A percentile compares a stretch with the other conserved stretches of the same genome.
These are phyloP conservation scores for Lycodopsis pacificus DNA, from an alignment of 2,797 vertebrate species.

Conservation along the genomic window DNA sequence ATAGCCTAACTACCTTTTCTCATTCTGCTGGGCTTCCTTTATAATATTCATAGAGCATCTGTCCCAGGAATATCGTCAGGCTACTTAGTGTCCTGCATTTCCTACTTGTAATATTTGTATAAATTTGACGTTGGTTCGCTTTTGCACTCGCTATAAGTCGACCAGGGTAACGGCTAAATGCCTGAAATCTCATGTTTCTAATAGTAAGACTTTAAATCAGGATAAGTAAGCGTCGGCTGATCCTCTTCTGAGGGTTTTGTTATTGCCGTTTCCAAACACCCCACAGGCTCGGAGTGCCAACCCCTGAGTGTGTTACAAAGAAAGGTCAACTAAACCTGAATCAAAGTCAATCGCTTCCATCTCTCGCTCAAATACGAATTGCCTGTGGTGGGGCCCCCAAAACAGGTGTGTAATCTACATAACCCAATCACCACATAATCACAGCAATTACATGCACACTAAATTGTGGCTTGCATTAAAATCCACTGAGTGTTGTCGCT, in stretches of 20 bases:
- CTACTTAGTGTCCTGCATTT: constrained; percentile 27
- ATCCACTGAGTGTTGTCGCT: constrained; percentile 30
- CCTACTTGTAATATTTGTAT: not conserved
- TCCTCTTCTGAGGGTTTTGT: constrained; percentile 16
- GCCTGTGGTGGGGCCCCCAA: constrained; percentile 35
- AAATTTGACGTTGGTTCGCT: constrained; percentile 4
- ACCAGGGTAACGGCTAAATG: constrained; percentile 11
- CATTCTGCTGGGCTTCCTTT: constrained; percentile 39
- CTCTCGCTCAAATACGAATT: constrained; percentile 50
- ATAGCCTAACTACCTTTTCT: constrained; percentile 55
- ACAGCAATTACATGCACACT: constrained; percentile 69
- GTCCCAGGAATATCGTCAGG: constrained; percentile 32
- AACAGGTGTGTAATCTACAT: constrained; percentile 77
- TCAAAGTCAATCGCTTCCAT: constrained; percentile 57
- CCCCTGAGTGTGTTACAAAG: constrained; percentile 25
- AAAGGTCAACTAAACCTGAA: constrained; percentile 50
- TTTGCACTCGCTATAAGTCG: constrained; percentile 19
- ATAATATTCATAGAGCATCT: constrained; percentile 54
- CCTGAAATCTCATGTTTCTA: not conserved
- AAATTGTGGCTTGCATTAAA: constrained; percentile 57
- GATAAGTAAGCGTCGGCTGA: not conserved
- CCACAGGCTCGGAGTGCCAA: constrained; percentile 3
- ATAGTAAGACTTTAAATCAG: constrained; percentile 14
- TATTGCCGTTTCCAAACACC: constrained; percentile 16
- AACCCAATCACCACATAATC: constrained; percentile 76